Base-by-base conservation (phyloP, 2,113 vertebrate species). In the Phasianus colchicus region DNA sequence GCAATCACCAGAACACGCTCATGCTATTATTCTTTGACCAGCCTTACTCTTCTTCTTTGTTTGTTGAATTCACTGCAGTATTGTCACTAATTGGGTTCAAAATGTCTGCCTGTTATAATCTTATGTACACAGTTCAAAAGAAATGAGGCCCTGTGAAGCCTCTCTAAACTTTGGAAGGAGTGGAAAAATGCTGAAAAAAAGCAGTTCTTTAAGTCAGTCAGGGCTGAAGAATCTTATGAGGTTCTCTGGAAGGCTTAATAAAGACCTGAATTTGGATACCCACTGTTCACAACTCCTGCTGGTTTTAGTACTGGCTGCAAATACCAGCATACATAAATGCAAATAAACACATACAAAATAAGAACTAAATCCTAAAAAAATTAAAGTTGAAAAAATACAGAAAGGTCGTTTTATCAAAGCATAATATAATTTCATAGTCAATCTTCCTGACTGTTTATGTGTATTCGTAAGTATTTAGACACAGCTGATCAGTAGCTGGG, bases 401-500 rank as follows among this genome's bases (percentile, higher is more conserved):
- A 63, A 69, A 88, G 54, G 47, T 20, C 0, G 14, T 71, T 61
- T 64, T 63, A 32, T 47, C 70, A 55, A 55, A 45, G 50, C 20
- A 14, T 9, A 70, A 54, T 55, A 3, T 38, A 64, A 67, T 73
- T 86, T 21, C 32, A 10, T 61, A 77, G 11, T 57, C 21, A 47
- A 50, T 58, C 21, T 43, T 66, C 60, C 32, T 25, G 10, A 34
- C 82, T 75, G 13, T 34, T 76, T 21, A 42, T 81, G 22, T 63
- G n/a, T 58, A 79, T 85, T 73, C 58, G 63, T 54, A 40, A 63
- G 54, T 32, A 74, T 83, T 94, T 79, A 91, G 82, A 36, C 60
- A 63, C 36, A 63, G 79, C n/a, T 73, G 71, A 94, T 89, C 67
- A 77, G 58, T 70, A 88, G 95, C 95, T 94, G 85, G n/a, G 72